phyloP scores from a whole-genome alignment of 2,113 vertebrate species.

The Albula goreensis region DNA sequence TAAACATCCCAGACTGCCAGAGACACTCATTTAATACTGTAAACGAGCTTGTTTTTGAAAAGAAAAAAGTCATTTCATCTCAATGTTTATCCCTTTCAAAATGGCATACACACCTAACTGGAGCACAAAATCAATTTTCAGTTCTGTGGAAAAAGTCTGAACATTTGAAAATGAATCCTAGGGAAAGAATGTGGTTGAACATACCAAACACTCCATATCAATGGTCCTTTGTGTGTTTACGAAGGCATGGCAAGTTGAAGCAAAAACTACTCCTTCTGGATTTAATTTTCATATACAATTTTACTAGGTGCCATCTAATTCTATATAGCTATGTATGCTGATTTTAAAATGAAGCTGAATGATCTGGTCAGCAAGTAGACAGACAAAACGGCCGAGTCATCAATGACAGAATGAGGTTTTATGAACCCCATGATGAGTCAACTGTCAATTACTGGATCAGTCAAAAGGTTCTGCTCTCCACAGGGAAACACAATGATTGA shows the following conservation, averaged over 20 bases:
- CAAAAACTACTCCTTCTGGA: not conserved
- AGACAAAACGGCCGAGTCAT: too few species aligned
- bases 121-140: too few species aligned
- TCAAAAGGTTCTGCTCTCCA: too few species aligned
- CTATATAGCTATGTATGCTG: too few species aligned
- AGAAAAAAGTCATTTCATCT: not conserved
- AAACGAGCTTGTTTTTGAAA: not conserved
- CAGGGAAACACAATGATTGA: too few species aligned
- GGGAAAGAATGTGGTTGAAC: not conserved
- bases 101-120: too few species aligned
- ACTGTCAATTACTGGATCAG: too few species aligned
- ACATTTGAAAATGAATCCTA: not conserved
- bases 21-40: not conserved
- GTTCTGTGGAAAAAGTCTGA: not conserved
- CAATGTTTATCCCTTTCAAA: too few species aligned
- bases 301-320: not conserved
- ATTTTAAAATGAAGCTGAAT: too few species aligned
- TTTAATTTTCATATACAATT: not conserved
- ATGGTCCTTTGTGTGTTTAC: not conserved
- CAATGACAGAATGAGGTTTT: too few species aligned
- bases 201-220: not conserved
- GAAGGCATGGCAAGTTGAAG: not conserved
- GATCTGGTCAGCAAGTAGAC: too few species aligned
- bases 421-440: too few species aligned
- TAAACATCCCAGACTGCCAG: not conserved